A percentile compares a stretch with the other conserved stretches of the same genome.
Evolutionary conservation across 2,888 invertebrate species (phyloP).

Genomic region (Andrena marginata): DNA sequence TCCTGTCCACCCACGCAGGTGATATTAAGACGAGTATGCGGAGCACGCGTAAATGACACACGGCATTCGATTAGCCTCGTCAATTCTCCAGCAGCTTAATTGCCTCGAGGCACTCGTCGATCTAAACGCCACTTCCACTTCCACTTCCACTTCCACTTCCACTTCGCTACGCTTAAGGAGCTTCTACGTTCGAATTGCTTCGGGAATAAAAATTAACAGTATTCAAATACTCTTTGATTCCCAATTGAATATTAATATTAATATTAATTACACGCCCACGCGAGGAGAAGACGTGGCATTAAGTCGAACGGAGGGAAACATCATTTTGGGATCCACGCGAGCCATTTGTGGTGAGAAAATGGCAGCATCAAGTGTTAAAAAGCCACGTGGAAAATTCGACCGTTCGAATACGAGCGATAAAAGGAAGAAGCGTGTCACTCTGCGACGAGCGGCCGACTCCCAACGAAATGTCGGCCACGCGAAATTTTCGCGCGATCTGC

Average conservation of each 20-base stretch:
- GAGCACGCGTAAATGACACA: constrained; percentile 15
- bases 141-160: background rate
- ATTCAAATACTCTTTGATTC: too few relatives aligned
- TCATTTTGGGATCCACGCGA: too few relatives aligned
- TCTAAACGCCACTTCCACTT: background rate
- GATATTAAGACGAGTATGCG: constrained; percentile 64
- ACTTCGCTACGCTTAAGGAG: too few relatives aligned
- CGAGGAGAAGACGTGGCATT: too few relatives aligned
- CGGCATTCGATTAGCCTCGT: constrained; percentile 13
- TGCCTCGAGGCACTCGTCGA: background rate
- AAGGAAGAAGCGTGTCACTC: background rate
- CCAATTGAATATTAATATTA: too few relatives aligned
- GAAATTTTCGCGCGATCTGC: constrained; percentile 47
- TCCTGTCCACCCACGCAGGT: constrained; percentile 66
- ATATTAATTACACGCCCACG: too few relatives aligned
- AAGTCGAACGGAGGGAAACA: too few relatives aligned
- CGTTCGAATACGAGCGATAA: background rate
- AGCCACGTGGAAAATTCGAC: too few relatives aligned
- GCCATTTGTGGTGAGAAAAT: background rate
- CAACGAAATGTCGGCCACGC: constrained; percentile 10
- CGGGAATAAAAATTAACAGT: too few relatives aligned
- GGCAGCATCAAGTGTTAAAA: too few relatives aligned
- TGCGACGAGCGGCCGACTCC: constrained; percentile 9
- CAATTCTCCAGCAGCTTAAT: background rate
- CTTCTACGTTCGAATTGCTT: too few relatives aligned